Evolutionary conservation across 2,888 invertebrate species (phyloP).

Genomic region (Drosophila lacicola): DNA sequence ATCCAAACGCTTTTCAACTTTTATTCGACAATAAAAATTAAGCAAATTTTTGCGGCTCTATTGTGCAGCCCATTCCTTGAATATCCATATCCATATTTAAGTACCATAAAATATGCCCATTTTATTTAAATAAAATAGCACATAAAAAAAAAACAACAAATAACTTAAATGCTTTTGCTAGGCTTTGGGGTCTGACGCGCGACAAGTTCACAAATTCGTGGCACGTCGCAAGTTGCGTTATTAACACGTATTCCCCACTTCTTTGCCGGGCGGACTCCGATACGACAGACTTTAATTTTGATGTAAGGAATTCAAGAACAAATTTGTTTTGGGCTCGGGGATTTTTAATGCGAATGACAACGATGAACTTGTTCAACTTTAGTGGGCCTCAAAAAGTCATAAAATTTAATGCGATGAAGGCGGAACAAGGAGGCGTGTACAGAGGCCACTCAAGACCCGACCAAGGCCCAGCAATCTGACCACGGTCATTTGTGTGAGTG

Average conservation of each 20-base stretch:
- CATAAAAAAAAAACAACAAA: constrained; percentile 54
- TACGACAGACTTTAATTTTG: constrained; percentile 68
- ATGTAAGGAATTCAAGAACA: constrained; percentile 51
- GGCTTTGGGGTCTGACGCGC: constrained; percentile 10
- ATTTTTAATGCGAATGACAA: constrained; percentile 57
- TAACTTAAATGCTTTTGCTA: constrained; percentile 64
- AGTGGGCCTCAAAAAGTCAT: constrained; percentile 73
- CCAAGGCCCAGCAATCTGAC: constrained; percentile 53
- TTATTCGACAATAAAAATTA: neutral
- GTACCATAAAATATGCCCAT: constrained; percentile 68
- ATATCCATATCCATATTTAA: constrained; percentile 31
- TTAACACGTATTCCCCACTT: constrained; percentile 65
- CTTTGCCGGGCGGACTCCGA: constrained; percentile 14
- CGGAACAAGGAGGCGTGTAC: neutral
- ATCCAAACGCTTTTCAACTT: too few relatives aligned
- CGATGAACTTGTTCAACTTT: constrained; percentile 71
- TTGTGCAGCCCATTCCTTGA: neutral
- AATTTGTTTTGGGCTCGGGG: constrained; percentile 22
- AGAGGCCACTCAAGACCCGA: constrained; percentile 31
- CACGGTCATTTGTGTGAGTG: constrained; percentile 58
- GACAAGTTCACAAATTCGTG: constrained; percentile 54
- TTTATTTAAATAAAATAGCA: constrained; percentile 72
- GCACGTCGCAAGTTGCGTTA: constrained; percentile 74
- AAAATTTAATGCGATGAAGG: constrained; percentile 67
- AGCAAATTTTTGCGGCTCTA: constrained; percentile 2